Conservation (phyloP, 1,140 invertebrate genomes). For the Nebria ingens region DNA sequence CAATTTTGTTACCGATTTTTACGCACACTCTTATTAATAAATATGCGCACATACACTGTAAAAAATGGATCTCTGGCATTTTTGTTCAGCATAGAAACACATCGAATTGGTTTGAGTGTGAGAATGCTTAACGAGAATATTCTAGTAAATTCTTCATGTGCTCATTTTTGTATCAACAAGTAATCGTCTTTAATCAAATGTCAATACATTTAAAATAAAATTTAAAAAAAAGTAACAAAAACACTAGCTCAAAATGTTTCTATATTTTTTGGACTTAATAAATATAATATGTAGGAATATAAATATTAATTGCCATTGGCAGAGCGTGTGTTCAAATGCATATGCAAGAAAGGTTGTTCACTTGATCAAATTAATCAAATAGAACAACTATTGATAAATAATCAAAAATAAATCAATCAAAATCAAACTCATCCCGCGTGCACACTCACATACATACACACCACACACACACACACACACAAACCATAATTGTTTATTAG, state of each 20-base stretch:
- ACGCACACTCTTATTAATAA: too few species aligned
- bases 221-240: constrained; percentile 10
- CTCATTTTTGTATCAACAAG: constrained; percentile 32
- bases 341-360: constrained; percentile 10
- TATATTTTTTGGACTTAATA: constrained; percentile 24
- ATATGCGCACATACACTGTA: too few species aligned
- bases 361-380: constrained; percentile 7
- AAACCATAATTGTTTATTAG: not conserved
- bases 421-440: not conserved
- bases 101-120: constrained; percentile 1
- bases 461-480: not conserved
- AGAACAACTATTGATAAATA: too few species aligned
- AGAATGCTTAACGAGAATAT: constrained; percentile 4
- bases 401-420: constrained; percentile 12
- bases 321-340: constrained; percentile 20
- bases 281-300: constrained; percentile 12
- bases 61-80: too few species aligned
- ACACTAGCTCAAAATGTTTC: constrained; percentile 29
- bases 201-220: constrained; percentile 31
- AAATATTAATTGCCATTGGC: constrained; percentile 3
- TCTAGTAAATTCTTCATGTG: constrained; percentile 17
- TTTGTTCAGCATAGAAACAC: too few species aligned
- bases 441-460: not conserved
- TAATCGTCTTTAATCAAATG: constrained; percentile 28
- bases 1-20: too few species aligned